Conservation (phyloP, 2,113 vertebrate species). For the Salvelinus namaycush region DNA sequence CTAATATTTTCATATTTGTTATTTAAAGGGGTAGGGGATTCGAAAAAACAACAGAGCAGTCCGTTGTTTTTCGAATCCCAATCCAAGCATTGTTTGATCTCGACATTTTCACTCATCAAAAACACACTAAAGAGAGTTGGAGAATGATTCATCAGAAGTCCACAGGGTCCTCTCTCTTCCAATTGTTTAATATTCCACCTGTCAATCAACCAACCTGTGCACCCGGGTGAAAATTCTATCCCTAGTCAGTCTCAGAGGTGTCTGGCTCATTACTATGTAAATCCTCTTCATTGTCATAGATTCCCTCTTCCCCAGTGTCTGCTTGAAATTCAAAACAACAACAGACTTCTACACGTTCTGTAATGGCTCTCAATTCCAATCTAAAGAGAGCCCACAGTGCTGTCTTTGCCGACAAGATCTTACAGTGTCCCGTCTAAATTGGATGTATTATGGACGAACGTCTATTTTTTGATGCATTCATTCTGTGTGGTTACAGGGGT, state of each 20-base stretch:
- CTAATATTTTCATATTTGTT: background rate
- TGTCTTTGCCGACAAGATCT: too few relatives aligned
- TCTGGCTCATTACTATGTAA: constrained; percentile 42
- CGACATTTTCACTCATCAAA: too few relatives aligned
- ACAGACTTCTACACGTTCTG: background rate
- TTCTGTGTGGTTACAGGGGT: background rate
- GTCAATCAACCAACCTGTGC: background rate
- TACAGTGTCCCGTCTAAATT: too few relatives aligned
- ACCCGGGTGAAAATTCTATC: background rate
- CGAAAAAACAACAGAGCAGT: too few relatives aligned
- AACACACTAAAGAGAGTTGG: too few relatives aligned
- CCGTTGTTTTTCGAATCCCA: too few relatives aligned
- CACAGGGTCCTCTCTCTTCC: background rate
- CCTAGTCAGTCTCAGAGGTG: background rate
- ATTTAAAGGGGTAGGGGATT: background rate
- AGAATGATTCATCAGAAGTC: too few relatives aligned
- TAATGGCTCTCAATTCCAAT: background rate
- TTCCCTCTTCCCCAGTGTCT: background rate
- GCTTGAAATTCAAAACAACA: constrained; percentile 1
- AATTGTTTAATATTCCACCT: background rate
- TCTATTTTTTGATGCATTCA: too few relatives aligned
- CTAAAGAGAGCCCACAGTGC: background rate
- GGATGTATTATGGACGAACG: too few relatives aligned
- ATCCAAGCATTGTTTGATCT: too few relatives aligned
- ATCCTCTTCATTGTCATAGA: constrained; percentile 21